Base-by-base conservation (phyloP, 2,888 invertebrate species). In the Shargacucullia verbasci region DNA sequence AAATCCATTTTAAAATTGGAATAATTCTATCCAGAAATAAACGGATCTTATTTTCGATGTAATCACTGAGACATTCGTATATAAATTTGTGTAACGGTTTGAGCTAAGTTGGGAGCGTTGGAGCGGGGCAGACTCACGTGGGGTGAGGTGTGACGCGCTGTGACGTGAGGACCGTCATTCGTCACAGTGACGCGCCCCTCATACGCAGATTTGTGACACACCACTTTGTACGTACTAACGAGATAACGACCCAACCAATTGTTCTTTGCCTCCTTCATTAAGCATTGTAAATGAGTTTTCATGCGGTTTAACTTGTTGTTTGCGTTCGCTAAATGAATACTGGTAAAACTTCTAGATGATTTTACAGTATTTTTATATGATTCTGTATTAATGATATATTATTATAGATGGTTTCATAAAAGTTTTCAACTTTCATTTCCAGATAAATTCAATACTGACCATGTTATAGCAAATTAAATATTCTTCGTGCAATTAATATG, bases 101-200 rank as follows among this genome's bases (percentile, higher is more conserved):
- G 38, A 53, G 44, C 60, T 68, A 75, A 63, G 63, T 65, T 60
- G 60, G 67, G 56, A 43, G 45, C 41, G 46, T 8, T 20, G 35
- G 27, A 59, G 44, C 33, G 34, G 48, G 44, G 41, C 50, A 39
- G 41, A 20, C 64, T 73, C 69, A 72, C 76, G 78, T 64, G 59
- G 59, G 66, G 70, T 43, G 79, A 83, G 84, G 81, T 82, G 84
- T 63, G 72, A 5, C 45, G 70, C 76, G 68, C 78, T 33, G 50
- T 64, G 57, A 66, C 75, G 64, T 55, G 58, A 66, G 68, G 58
- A 48, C 49, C 79, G 79, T 70, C 79, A 78, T 55, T 50, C 79
- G 79, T 70, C 79, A 78, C 54, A 44, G 71, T 85, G 87, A 88
- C 73, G 73, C 70, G 74, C 76, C 73, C 76, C 74, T 74, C 68